Evolutionary conservation across 2,113 vertebrate species (phyloP), one percentile per base, ranked within the genome.

Genomic region (Arenaria interpres): DNA sequence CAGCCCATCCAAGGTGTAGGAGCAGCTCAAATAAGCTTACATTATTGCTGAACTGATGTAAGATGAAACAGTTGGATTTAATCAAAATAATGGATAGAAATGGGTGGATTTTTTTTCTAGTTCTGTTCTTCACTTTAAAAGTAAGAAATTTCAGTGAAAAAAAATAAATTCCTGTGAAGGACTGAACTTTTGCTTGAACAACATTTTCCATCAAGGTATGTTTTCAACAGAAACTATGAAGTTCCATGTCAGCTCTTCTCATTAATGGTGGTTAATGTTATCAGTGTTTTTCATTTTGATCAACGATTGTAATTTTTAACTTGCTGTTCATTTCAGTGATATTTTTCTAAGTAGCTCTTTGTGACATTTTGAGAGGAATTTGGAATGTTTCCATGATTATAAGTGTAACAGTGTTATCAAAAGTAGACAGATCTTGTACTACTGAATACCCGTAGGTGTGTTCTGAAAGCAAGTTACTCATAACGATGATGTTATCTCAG

Each of bases 391-490:
- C 87, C 72, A n/a, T 82, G 43, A 72, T 82, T 71, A 19, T 46
- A 88, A 88, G 33, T 72, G 41, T 79, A 92, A 64, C 68, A 68
- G 41, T 78, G 53, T 89, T 91, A 93, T 83, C 89, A 76, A 79
- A 94, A 95, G 45, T 72, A 94, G 66, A 71, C 69, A 87, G 91
- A 86, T 89, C 85, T 89, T 96, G 48, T 89, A 60, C 64, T 79
- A 69, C n/a, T 54, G 62, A 91, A 56, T 69, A 88, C 62, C 57
- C 75, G 41, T 79, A 93, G 33, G 68, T 96, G 77, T 85, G 62
- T 89, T 96, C 89, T 93, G 89, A 94, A 95, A 84, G 69, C 66
- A 87, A 45, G 57, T 93, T 94, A 53, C n/a, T 93, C 41, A 57
- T 96, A 85, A 82, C 3, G 53, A 89, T 74, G 67, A 46, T 72